phyloP scores from a whole-genome alignment of 1,140 invertebrate genomes.

The Lepidurus apus region DNA sequence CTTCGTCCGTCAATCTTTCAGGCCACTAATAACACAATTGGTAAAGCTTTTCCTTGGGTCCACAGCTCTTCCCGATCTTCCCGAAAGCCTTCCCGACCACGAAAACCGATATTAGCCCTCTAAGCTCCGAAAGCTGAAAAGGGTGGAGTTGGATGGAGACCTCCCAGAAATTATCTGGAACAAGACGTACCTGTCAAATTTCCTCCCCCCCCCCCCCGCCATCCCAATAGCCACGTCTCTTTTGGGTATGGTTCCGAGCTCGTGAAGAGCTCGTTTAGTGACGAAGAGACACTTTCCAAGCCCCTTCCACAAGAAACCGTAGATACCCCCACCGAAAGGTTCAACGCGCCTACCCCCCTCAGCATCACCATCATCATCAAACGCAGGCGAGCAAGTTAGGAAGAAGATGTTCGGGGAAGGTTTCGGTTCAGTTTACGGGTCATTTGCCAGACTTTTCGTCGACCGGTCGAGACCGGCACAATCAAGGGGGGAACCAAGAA shows the following conservation, averaged over 20 bases:
- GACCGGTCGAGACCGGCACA: neutral
- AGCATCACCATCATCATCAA: neutral
- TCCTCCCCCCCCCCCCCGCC: neutral
- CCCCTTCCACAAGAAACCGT: neutral
- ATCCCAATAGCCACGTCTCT: neutral
- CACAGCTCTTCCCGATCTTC: neutral
- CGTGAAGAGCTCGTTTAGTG: neutral
- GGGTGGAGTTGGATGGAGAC: conserved; percentile 13
- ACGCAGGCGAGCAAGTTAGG: neutral
- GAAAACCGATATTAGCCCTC: conserved; percentile 14
- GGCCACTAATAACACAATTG: conserved; percentile 9
- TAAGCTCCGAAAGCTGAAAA: neutral
- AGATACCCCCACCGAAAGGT: neutral
- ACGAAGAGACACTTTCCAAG: neutral
- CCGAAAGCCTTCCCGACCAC: neutral
- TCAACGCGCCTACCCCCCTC: neutral
- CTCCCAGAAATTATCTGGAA: conserved; percentile 10
- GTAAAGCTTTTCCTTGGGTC: neutral
- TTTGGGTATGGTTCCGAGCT: neutral
- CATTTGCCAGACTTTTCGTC: neutral
- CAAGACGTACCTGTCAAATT: neutral
- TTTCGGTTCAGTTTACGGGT: neutral
- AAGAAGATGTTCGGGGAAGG: neutral
- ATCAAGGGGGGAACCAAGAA: neutral
- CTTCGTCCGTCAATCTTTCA: neutral